phyloP scores from a whole-genome alignment of 2,888 invertebrate genomes.

The Melieria crassipennis region DNA sequence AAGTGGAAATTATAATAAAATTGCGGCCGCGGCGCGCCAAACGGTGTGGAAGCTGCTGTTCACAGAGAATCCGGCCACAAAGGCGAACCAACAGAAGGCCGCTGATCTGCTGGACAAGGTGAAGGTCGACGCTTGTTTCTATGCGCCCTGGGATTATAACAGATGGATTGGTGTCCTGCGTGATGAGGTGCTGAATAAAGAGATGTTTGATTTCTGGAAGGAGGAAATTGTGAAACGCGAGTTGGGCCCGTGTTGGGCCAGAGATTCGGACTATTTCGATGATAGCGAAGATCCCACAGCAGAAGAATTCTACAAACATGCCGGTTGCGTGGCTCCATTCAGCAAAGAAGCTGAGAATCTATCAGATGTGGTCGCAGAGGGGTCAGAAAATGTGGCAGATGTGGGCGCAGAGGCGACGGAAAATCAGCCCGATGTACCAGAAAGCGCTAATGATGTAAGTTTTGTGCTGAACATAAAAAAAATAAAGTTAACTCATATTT shows the following conservation, averaged over 20 bases:
- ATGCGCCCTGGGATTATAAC: conserved; percentile 56
- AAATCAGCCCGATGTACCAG: background rate
- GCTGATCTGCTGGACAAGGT: conserved; percentile 50
- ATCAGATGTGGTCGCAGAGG: background rate
- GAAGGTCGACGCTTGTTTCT: conserved; percentile 64
- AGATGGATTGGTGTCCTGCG: conserved; percentile 60
- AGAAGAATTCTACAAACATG: conserved; percentile 53
- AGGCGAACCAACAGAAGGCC: conserved; percentile 42
- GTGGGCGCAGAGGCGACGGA: background rate
- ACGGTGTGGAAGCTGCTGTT: conserved; percentile 57
- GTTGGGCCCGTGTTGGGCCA: conserved; percentile 56
- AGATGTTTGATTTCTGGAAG: conserved; percentile 59
- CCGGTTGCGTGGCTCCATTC: conserved; percentile 32
- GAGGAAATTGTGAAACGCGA: conserved; percentile 53
- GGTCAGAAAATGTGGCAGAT: conserved; percentile 12
- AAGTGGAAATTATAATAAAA: conserved; percentile 48
- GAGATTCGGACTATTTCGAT: conserved; percentile 59
- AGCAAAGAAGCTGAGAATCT: background rate
- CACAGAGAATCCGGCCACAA: conserved; percentile 22
- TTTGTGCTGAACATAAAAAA: too few species aligned
- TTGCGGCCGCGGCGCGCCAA: conserved; percentile 47
- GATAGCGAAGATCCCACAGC: conserved; percentile 50
- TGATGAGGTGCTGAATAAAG: conserved; percentile 51
- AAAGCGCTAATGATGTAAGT: background rate
- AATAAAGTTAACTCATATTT: too few species aligned